Conservation (phyloP, 2,797 vertebrate species). For the Tenualosa ilisha region DNA sequence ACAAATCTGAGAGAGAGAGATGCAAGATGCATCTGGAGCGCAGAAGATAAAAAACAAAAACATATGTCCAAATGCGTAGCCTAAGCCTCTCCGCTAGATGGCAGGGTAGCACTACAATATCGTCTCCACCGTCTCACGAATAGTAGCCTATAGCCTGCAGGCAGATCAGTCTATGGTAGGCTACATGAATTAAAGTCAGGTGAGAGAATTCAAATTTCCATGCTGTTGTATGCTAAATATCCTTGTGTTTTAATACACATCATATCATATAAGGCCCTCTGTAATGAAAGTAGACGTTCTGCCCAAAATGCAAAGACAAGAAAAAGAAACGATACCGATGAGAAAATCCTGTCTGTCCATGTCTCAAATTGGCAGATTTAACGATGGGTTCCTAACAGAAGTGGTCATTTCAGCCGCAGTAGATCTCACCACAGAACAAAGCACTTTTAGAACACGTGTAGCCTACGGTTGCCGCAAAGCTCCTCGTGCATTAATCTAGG, state of each 20-base stretch:
- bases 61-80: not conserved
- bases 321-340: not conserved
- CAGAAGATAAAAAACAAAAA: not conserved
- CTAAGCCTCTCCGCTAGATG: not conserved
- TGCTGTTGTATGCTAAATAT: not conserved
- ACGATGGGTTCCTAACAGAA: not conserved
- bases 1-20: too few species aligned
- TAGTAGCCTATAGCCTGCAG: not conserved
- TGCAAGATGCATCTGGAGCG: too few species aligned
- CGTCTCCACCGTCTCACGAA: not conserved
- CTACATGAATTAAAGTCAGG: too few species aligned
- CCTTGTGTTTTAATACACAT: too few species aligned
- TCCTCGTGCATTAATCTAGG: constrained; percentile 53
- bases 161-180: not conserved
- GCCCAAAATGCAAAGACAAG: too few species aligned
- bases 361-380: not conserved
- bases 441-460: not conserved
- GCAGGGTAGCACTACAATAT: not conserved
- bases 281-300: too few species aligned
- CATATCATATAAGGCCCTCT: too few species aligned
- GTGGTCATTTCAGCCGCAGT: not conserved
- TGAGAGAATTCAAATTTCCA: not conserved
- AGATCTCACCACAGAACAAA: constrained; percentile 74
- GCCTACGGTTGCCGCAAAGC: not conserved
- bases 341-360: not conserved